A percentile compares a stretch with the other conserved stretches of the same genome.
These are phyloP conservation scores for Cerastoderma edule DNA, from an alignment of 2,888 invertebrate species.

Conservation along the genomic window DNA sequence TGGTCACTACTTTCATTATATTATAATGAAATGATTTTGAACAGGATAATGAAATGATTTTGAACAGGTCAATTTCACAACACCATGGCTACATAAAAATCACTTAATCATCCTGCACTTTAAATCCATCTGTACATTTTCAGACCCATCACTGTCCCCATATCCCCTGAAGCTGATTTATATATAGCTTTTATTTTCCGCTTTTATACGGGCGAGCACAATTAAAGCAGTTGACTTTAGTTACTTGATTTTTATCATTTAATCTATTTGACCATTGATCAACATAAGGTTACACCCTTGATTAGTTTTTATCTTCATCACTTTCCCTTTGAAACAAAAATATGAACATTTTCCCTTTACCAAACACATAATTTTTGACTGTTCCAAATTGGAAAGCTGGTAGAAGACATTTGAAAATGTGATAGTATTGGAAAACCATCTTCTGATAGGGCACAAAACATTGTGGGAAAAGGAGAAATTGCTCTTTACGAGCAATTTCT, in stretches of 20 bases:
- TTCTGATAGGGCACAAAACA: no score
- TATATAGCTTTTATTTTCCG: neutral
- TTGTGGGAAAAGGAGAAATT: conserved; percentile 3
- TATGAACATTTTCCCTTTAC: neutral
- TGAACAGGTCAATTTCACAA: no score
- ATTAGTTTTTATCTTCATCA: neutral
- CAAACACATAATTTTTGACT: conserved; percentile 3
- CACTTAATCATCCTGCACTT: conserved; percentile 9
- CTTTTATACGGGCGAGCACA: no score
- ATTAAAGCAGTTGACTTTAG: neutral
- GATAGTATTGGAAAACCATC: no score
- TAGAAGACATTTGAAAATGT: no score
- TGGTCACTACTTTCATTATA: no score
- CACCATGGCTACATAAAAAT: no score
- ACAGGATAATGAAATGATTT: no score
- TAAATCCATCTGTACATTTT: conserved; percentile 8
- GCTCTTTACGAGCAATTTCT: no score
- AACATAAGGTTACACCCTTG: neutral
- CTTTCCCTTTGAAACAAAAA: neutral
- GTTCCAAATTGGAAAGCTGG: neutral
- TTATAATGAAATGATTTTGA: no score
- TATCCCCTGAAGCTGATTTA: conserved; percentile 18
- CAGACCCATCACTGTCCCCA: neutral
- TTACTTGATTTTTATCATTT: conserved; percentile 3
- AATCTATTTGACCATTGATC: conserved; percentile 23